phyloP scores from a whole-genome alignment of 2,888 invertebrate genomes.

The Chymomyza fuscimana region DNA sequence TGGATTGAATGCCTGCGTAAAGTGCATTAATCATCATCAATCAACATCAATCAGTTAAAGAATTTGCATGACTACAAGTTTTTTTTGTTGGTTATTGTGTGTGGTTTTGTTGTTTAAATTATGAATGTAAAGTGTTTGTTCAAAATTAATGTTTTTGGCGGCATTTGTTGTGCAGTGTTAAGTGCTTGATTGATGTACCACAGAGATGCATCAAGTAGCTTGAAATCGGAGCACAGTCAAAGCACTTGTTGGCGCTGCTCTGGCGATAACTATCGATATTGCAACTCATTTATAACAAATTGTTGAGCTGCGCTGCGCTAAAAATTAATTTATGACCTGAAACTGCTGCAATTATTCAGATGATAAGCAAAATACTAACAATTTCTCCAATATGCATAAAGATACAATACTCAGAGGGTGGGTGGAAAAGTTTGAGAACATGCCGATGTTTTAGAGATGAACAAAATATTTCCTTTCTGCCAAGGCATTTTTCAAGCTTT shows the following conservation, averaged over 20 bases:
- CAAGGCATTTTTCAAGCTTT: too few relatives aligned
- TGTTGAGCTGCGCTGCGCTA: neutral
- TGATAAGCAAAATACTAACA: neutral
- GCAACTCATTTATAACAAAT: too few relatives aligned
- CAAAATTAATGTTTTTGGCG: neutral
- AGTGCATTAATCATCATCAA: neutral
- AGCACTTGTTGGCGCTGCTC: too few relatives aligned
- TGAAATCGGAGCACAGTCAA: too few relatives aligned
- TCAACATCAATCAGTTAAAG: neutral
- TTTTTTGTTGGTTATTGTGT: neutral
- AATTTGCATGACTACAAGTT: neutral
- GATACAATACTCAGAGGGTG: neutral
- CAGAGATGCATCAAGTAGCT: too few relatives aligned
- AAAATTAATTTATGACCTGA: neutral
- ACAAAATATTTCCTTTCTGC: too few relatives aligned
- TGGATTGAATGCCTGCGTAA: neutral
- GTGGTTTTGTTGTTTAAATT: neutral
- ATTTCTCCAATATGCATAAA: neutral
- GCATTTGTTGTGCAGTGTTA: neutral
- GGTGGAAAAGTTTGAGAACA: too few relatives aligned
- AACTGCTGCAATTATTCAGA: neutral
- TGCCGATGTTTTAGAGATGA: too few relatives aligned
- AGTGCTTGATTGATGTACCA: neutral
- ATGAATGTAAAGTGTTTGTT: neutral
- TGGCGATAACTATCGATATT: too few relatives aligned